A percentile compares a stretch with the other conserved stretches of the same genome.
phyloP scores from a whole-genome alignment of 2,113 vertebrate species.

The Oceanites oceanicus region DNA sequence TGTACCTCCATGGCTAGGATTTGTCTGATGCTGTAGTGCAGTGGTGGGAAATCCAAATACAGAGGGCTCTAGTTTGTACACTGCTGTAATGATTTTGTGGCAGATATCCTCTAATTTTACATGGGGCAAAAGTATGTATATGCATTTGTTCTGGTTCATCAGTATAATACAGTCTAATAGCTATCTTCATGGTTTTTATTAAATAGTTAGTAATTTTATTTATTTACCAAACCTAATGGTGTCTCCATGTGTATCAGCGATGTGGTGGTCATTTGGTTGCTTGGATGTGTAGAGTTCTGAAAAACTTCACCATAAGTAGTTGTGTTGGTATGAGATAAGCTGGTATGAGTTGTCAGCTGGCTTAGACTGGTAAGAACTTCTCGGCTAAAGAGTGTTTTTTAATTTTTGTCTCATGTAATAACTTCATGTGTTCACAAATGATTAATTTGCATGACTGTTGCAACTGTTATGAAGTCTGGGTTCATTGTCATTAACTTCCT shows the following conservation, averaged over 20 bases:
- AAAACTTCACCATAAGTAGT: neutral
- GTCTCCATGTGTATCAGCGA: neutral
- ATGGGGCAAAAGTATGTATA: neutral
- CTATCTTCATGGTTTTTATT: neutral
- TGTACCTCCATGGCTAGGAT: neutral
- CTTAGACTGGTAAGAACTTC: neutral
- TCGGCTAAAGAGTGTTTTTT: neutral
- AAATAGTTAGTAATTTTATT: neutral
- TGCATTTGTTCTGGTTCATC: neutral
- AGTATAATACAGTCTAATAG: neutral
- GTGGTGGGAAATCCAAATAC: neutral
- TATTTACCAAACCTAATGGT: neutral
- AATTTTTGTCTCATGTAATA: fast-evolving
- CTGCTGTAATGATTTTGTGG: neutral
- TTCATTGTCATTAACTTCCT: neutral
- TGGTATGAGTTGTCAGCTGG: neutral
- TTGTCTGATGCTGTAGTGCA: neutral
- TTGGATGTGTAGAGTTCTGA: neutral
- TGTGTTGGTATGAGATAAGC: neutral
- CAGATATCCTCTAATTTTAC: neutral
- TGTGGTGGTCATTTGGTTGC: neutral
- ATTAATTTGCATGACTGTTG: neutral
- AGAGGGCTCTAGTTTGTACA: neutral
- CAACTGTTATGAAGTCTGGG: neutral
- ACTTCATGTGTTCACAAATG: neutral